Conservation (phyloP, 53 echinoderm and acorn worm genomes). For the Astropecten irregularis region DNA sequence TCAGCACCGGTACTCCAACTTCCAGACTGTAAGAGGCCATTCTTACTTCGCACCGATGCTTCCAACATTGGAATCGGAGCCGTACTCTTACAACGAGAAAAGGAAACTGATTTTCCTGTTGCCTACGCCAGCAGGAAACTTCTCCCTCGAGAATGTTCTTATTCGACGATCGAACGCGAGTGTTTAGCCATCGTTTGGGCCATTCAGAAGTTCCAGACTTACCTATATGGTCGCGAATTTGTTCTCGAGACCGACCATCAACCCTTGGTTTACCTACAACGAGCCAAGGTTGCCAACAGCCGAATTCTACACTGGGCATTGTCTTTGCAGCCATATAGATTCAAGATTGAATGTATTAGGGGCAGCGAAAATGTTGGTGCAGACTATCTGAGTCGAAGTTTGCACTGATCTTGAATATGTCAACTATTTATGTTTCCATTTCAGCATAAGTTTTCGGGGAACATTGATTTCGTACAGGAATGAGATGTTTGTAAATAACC, state of each 20-base stretch:
- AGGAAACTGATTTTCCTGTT: slow-evolving; percentile 42
- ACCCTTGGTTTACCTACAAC: slow-evolving; percentile 14
- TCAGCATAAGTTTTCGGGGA: neutral
- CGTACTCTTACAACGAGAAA: slow-evolving; percentile 20
- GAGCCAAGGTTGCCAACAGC: slow-evolving; percentile 17
- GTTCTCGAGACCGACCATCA: slow-evolving; percentile 55
- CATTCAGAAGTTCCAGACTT: slow-evolving; percentile 32
- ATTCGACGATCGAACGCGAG: slow-evolving; percentile 45
- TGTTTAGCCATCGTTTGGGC: slow-evolving; percentile 52
- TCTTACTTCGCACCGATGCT: slow-evolving; percentile 36
- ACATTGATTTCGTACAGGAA: too few species aligned
- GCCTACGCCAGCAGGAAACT: slow-evolving; percentile 58
- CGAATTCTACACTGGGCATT: slow-evolving; percentile 56
- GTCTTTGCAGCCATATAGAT: slow-evolving; percentile 56
- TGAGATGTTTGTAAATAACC: too few species aligned
- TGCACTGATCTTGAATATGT: neutral
- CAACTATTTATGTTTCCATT: neutral
- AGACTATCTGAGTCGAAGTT: slow-evolving; percentile 60
- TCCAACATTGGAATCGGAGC: neutral
- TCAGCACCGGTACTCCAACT: slow-evolving; percentile 21
- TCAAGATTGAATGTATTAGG: slow-evolving; percentile 54
- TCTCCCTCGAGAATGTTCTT: slow-evolving; percentile 7
- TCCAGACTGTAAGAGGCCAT: slow-evolving; percentile 26
- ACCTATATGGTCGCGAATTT: slow-evolving; percentile 53
- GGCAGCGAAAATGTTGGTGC: slow-evolving; percentile 69